Percentiles rank a stretch among this genome's conserved stretches.
phyloP scores from a whole-genome alignment of 2,113 vertebrate genomes.

The Tenrec ecaudatus region DNA sequence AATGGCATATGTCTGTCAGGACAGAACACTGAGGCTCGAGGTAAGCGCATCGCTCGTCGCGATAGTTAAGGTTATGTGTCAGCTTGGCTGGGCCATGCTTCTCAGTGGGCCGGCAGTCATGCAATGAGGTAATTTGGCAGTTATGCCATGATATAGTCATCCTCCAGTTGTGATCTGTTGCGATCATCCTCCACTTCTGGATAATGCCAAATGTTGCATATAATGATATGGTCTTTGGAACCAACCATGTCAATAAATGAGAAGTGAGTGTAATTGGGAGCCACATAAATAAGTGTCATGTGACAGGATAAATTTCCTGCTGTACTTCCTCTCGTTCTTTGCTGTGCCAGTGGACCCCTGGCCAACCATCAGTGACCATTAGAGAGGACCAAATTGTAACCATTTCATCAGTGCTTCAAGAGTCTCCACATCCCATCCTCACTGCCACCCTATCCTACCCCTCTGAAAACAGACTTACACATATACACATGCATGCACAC shows the following conservation, averaged over 20 bases:
- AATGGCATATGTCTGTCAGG: background rate
- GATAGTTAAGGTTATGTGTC: background rate
- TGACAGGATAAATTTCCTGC: background rate
- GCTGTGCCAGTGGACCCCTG: fast-evolving
- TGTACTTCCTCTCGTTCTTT: background rate
- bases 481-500: too few species aligned
- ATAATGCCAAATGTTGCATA: background rate
- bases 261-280: background rate
- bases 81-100: background rate
- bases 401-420: background rate
- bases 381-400: background rate
- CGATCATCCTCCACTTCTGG: background rate
- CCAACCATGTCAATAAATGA: background rate
- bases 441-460: fast-evolving
- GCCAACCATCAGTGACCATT: background rate
- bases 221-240: background rate
- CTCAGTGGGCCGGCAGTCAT: background rate
- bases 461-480: background rate
- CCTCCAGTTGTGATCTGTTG: background rate
- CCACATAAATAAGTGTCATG: background rate
- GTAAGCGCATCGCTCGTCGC: background rate
- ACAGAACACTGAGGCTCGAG: background rate
- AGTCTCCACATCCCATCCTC: background rate
- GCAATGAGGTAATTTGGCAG: background rate
- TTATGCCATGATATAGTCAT: background rate